A percentile compares a stretch with the other conserved stretches of the same genome.
Conservation (phyloP, 2,797 vertebrate species). For the Cyclura pinguis region DNA sequence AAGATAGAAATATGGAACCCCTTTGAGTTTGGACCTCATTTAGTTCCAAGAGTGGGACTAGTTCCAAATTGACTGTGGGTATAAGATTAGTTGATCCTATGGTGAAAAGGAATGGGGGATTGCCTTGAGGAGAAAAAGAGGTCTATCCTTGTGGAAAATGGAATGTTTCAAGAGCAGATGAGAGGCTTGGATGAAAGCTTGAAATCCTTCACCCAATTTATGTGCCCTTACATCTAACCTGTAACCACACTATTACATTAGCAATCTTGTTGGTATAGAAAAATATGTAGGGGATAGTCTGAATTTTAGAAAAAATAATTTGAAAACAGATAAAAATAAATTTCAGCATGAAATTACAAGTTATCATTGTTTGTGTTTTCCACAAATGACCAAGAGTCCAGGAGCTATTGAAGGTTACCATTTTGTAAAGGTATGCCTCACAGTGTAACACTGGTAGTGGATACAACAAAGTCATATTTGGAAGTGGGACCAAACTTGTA, state of each 20-base stretch:
- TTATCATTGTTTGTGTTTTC: not conserved
- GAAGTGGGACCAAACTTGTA: conserved; percentile 32
- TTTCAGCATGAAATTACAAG: not conserved
- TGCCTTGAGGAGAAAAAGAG: not conserved
- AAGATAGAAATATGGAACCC: not conserved
- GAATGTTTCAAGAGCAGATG: not conserved
- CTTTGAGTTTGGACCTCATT: not conserved
- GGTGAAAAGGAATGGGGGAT: not conserved
- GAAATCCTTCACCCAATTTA: not conserved
- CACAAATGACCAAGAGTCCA: not conserved
- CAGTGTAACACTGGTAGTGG: conserved; percentile 38
- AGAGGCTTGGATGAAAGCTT: not conserved
- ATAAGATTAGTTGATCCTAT: not conserved
- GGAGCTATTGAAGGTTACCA: conserved; percentile 25
- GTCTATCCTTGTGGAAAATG: not conserved
- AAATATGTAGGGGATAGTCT: too few species aligned
- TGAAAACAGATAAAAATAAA: not conserved
- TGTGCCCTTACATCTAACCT: too few species aligned
- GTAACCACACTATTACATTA: not conserved
- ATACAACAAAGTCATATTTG: conserved; percentile 64
- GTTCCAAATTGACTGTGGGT: not conserved
- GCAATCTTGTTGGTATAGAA: not conserved
- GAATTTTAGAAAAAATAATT: not conserved
- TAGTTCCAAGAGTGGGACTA: not conserved
- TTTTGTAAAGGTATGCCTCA: conserved; percentile 67